Conservation (phyloP, 1,140 invertebrate genomes). For the Saccostrea glomerata region DNA sequence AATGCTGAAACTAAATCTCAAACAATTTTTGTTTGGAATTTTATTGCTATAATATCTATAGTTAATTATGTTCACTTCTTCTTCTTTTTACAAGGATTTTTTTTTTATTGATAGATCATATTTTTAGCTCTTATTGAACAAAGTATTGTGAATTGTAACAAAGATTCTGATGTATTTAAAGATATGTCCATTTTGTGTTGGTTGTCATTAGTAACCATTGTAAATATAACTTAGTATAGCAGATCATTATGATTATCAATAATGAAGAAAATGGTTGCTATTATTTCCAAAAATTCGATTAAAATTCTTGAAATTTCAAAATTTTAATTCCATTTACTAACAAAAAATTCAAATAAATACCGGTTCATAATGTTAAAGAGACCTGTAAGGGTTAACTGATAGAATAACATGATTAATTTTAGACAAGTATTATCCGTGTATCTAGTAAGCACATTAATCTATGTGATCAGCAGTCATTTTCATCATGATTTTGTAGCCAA, state of each 20-base stretch:
- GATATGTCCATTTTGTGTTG: background rate
- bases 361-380: too few species aligned
- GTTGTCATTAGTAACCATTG: conserved; percentile 30
- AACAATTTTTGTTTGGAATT: background rate
- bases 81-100: background rate
- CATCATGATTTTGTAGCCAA: conserved; percentile 7
- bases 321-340: background rate
- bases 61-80: background rate
- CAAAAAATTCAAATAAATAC: background rate
- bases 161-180: background rate
- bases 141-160: conserved; percentile 4
- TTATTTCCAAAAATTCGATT: background rate
- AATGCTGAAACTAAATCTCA: background rate
- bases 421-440: background rate
- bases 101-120: conserved; percentile 8
- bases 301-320: background rate
- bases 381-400: background rate
- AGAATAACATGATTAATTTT: background rate
- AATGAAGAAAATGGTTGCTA: conserved; percentile 28
- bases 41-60: background rate
- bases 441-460: background rate
- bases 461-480: conserved; percentile 23
- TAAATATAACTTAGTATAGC: conserved; percentile 25
- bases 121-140: conserved; percentile 22
- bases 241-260: background rate